phyloP scores from a whole-genome alignment of 2,888 invertebrate genomes.

The Antheraea assamensis region DNA sequence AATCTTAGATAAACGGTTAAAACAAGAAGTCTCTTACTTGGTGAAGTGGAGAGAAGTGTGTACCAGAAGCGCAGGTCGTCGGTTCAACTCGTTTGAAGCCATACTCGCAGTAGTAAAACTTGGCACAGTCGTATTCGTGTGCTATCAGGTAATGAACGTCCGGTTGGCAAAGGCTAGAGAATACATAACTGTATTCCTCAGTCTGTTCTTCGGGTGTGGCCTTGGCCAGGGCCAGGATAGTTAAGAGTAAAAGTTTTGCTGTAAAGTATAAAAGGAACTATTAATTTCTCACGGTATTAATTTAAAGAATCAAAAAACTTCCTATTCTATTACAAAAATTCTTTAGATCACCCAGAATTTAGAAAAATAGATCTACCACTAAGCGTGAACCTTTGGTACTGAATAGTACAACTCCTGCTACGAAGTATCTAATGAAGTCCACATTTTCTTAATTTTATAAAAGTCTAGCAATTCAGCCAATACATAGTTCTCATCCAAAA shows the following conservation, averaged over 20 bases:
- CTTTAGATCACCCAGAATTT: no score
- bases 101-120: slow-evolving; percentile 69
- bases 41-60: slow-evolving; percentile 49
- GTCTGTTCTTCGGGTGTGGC: slow-evolving; percentile 32
- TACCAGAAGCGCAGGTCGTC: slow-evolving; percentile 52
- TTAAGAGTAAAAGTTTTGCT: slow-evolving; percentile 47
- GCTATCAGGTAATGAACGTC: slow-evolving; percentile 70
- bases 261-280: slow-evolving; percentile 22
- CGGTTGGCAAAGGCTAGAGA: slow-evolving; percentile 83
- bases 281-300: no score
- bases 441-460: no score
- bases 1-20: background rate
- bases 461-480: no score
- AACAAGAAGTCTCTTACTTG: slow-evolving; percentile 45
- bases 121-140: slow-evolving; percentile 65
- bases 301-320: no score
- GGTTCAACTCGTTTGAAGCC: slow-evolving; percentile 47
- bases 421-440: no score
- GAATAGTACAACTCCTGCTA: no score
- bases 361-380: no score
- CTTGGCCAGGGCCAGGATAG: slow-evolving; percentile 38
- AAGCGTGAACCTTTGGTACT: no score
- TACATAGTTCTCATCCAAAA: no score
- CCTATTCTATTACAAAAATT: no score
- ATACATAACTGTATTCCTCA: slow-evolving; percentile 75